Evolutionary conservation across 2,113 vertebrate species (phyloP), one percentile per base, ranked within the genome.

Genomic region (Conger conger): DNA sequence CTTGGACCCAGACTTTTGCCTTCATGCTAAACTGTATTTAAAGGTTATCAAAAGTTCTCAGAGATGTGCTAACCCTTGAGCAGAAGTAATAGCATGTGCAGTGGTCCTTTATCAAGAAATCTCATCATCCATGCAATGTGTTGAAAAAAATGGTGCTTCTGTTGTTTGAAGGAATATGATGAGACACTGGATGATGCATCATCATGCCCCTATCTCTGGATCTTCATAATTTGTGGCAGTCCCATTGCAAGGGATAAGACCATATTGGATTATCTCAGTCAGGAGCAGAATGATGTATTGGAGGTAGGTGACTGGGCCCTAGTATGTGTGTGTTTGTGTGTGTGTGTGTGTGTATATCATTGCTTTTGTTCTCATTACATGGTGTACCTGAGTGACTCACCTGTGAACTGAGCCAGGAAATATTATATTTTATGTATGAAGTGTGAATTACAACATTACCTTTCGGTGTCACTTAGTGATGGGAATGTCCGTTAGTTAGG

Each of bases 51-150:
- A 77, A 85, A 87, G 82, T 88, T 87, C 60, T 85, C 79, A 78
- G 83, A 40, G 87, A 54, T 84, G 27, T 33, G 76, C 87, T 87
- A 83, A 85, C 86, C 85, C 88, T 87, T 87, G 88, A 90, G 92
- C 91, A 92, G 92, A 91, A 92, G 85, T 90, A 90, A 91, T 89
- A 90, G 88, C 85, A 45, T 40, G 83, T 78, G 80, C 54, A 33
- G 73, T 11, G 79, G 83, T 79, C 76, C 81, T 94, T 93, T 91
- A 92, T 92, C 91, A 90, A 81, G 78, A 81, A 85, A 88, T 57
- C 83, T 91, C 90, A 89, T 92, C 90, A 90, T 88, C 91, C 90
- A 92, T 92, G 87, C 91, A 94, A 95, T 91, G 88, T 88, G 88
- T 90, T 90, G 89, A 95, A 92, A 93, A 89, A 85, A 87, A 23